phyloP scores from a whole-genome alignment of 2,797 vertebrate species.

The Pseudopleuronectes americanus region DNA sequence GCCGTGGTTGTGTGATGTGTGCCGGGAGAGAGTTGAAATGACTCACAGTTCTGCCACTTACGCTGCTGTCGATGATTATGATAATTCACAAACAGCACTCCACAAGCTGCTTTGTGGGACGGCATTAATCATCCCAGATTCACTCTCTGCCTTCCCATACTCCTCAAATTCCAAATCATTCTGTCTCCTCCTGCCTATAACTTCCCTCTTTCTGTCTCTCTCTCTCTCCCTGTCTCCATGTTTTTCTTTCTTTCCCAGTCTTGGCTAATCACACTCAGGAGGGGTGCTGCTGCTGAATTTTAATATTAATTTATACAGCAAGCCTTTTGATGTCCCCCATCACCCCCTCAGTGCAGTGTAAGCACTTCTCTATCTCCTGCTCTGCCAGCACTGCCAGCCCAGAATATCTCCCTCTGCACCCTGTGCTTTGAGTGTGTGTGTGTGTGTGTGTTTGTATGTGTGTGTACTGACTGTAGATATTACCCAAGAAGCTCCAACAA shows the following conservation, averaged over 20 bases:
- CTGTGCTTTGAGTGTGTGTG: conserved; percentile 58
- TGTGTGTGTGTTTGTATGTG: conserved; percentile 52
- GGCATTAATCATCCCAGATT: conserved; percentile 75
- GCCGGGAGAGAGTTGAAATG: conserved; percentile 66
- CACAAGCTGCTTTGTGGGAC: conserved; percentile 73
- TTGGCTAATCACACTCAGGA: conserved; percentile 80
- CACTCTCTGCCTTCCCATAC: conserved; percentile 69
- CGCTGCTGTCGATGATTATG: conserved; percentile 78
- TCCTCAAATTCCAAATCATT: conserved; percentile 54
- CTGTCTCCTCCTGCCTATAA: conserved; percentile 48
- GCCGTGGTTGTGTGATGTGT: conserved; percentile 64
- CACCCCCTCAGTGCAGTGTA: conserved; percentile 81
- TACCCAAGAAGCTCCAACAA: conserved; percentile 65
- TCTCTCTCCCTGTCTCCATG: conserved; percentile 52
- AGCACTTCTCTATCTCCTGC: conserved; percentile 83
- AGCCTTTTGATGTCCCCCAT: conserved; percentile 84
- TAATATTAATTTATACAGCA: conserved; percentile 85
- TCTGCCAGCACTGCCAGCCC: conserved; percentile 78
- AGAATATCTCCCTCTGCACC: conserved; percentile 79
- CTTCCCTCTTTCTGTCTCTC: conserved; percentile 29
- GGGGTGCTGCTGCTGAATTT: conserved; percentile 82
- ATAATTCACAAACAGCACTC: conserved; percentile 71
- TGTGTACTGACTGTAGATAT: conserved; percentile 70
- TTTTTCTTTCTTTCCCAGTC: conserved; percentile 72
- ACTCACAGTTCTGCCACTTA: conserved; percentile 77